Base-by-base conservation (phyloP, 2,888 invertebrate genomes). In the Tineola bisselliella region DNA sequence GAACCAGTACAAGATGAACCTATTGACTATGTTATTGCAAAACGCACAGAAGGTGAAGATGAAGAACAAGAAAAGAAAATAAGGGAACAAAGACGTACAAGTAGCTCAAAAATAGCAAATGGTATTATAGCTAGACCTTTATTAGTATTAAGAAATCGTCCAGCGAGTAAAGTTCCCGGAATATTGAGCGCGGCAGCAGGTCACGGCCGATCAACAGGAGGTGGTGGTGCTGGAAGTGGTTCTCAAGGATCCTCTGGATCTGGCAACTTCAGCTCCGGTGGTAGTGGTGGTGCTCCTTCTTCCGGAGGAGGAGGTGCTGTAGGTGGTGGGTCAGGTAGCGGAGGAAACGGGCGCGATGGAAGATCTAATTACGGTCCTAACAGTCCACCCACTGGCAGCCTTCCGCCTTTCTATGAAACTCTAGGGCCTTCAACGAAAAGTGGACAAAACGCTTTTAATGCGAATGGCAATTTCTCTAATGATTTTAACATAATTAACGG, bases 381-480 rank as follows among this genome's bases (percentile, higher is more conserved):
- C 67, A 95, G 94, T 68, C 95, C 95, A 60, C 95, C 95, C 1
- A 94, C 94, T 0, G 94, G 94, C 12, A 94, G 94, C 60, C 82
- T 95, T 63, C 95, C 95, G n/a, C 95, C 95, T 0, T 95, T 95
- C 72, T 95, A 95, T 76, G 95, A 95, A 79, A 94, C 94, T 10
- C 87, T 95, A 0, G 87, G 84, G 17, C 84, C 86, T 15, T 84
- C 84, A 1, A 83, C 84, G 15, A 95, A 95, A 77, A 91, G 91
- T 60, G 94, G 94, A 12, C 94, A 93, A 70, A 91, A 91, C 66
- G 89, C 90, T 11, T 93, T 91, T 70, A 92, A 92, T 71, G 91
- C 91, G 19, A 90, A 90, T 69, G 88, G 91, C 38, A 89, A 87
- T 66, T 92, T 91, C 68, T 80, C 89, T 19, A 93, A 91, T 71